These are phyloP conservation scores for Asteroscopus sphinx DNA, from an alignment of 2,888 invertebrate species.

Conservation along the genomic window DNA sequence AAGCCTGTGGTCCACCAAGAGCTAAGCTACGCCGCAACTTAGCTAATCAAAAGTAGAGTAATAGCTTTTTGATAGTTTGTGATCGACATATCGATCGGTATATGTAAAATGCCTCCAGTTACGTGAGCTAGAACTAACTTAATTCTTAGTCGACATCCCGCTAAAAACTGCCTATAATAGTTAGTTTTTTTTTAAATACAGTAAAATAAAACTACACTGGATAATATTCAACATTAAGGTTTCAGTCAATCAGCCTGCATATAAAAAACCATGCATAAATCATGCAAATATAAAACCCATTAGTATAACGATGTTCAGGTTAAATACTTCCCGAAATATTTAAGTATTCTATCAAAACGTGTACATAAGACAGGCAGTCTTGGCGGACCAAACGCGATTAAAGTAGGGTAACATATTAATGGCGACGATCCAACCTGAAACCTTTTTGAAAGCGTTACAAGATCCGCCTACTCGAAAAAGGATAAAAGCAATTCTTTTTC, in stretches of 20 bases:
- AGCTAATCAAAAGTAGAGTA: too few species aligned
- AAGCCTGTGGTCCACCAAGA: too few species aligned
- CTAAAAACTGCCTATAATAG: too few species aligned
- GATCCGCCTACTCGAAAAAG: constrained; percentile 30
- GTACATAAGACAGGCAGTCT: constrained; percentile 19
- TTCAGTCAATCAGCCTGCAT: background rate
- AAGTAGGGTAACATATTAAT: constrained; percentile 38
- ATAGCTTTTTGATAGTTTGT: too few species aligned
- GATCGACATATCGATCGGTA: too few species aligned
- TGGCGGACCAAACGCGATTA: constrained; percentile 25
- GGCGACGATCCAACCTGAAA: constrained; percentile 19
- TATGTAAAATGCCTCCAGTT: too few species aligned
- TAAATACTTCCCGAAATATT: background rate
- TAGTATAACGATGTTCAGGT: background rate
- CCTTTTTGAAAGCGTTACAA: constrained; percentile 38
- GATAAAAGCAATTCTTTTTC: constrained; percentile 50
- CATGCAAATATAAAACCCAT: constrained; percentile 12
- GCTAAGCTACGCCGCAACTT: too few species aligned
- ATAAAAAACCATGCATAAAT: constrained; percentile 16
- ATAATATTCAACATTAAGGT: background rate
- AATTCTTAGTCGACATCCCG: too few species aligned
- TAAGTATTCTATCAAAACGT: constrained; percentile 15
- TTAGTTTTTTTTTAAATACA: too few species aligned
- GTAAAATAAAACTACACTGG: too few species aligned
- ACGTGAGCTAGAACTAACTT: too few species aligned